Conservation (phyloP, 2,113 vertebrate species). For the Mormyrus iriodes region DNA sequence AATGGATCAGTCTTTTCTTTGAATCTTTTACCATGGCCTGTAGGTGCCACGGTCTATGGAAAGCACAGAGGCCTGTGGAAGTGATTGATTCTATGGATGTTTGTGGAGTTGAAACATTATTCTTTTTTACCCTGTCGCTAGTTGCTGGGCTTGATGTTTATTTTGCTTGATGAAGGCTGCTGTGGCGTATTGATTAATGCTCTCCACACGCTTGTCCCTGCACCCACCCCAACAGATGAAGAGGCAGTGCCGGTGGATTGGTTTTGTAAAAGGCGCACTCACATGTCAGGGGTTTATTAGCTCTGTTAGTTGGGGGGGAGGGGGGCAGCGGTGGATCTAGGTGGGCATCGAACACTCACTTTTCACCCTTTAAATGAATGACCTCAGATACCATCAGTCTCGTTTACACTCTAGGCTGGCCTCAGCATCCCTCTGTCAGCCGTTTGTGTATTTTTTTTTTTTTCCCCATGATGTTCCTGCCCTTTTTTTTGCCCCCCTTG, state of each 20-base stretch:
- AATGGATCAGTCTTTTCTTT: not conserved
- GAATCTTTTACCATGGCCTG: not conserved
- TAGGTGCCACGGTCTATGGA: not conserved
- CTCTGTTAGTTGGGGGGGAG: not conserved
- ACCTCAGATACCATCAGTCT: not conserved
- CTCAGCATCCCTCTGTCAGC: not conserved
- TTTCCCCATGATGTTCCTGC: not conserved
- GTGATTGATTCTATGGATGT: constrained; percentile 14
- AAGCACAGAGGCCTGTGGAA: not conserved
- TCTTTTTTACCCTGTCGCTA: not conserved
- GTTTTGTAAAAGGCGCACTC: not conserved
- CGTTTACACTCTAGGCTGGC: no score
- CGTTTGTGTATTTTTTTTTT: not conserved
- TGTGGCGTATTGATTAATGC: not conserved
- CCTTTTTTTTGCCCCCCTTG: not conserved
- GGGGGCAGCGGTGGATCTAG: not conserved
- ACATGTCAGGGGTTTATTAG: not conserved
- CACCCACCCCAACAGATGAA: not conserved
- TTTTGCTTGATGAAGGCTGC: not conserved
- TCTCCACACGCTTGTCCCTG: not conserved
- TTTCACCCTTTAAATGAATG: not conserved
- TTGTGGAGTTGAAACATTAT: not conserved
- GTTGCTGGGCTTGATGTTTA: constrained; percentile 6
- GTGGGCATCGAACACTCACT: not conserved
- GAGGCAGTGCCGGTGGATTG: not conserved